These are phyloP conservation scores for Cromileptes altivelis DNA, from an alignment of 2,113 vertebrate genomes.

Conservation along the genomic window DNA sequence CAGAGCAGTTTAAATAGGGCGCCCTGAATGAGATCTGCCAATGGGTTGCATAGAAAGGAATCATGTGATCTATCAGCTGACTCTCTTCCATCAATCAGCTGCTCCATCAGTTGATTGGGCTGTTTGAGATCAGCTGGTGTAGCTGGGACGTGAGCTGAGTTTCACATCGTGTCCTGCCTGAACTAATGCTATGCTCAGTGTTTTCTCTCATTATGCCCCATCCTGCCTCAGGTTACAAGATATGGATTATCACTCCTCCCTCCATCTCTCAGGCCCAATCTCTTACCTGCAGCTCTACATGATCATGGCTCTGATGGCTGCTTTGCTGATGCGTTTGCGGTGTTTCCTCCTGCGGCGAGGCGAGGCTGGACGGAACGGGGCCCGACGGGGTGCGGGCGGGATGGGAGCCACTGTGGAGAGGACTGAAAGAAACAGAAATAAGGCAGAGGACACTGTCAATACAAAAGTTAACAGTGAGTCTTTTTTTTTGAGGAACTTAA, in stretches of 20 bases:
- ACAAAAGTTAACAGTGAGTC: not conserved
- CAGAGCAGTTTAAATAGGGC: too few relatives aligned
- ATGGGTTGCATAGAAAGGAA: too few relatives aligned
- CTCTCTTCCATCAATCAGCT: too few relatives aligned
- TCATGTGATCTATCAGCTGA: too few relatives aligned
- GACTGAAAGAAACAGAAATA: slow-evolving; percentile 29
- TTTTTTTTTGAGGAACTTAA: not conserved
- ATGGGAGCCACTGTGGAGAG: slow-evolving; percentile 28
- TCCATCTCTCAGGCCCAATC: not conserved
- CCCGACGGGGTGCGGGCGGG: slow-evolving; percentile 33
- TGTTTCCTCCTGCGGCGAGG: slow-evolving; percentile 79
- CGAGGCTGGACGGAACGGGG: slow-evolving; percentile 63
- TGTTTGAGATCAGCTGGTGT: too few relatives aligned
- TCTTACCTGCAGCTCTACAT: slow-evolving; percentile 77
- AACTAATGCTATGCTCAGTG: too few relatives aligned
- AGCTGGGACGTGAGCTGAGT: too few relatives aligned
- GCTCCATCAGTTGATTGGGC: too few relatives aligned
- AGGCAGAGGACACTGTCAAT: not conserved
- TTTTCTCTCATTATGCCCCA: too few relatives aligned
- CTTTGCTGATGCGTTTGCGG: slow-evolving; percentile 83
- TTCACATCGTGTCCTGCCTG: too few relatives aligned
- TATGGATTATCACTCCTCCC: not conserved
- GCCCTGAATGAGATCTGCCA: too few relatives aligned
- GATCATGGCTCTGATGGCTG: slow-evolving; percentile 83
- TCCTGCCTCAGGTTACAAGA: too few relatives aligned